Evolutionary conservation across 2,113 vertebrate genomes (phyloP).

Genomic region (Labrus mixtus): DNA sequence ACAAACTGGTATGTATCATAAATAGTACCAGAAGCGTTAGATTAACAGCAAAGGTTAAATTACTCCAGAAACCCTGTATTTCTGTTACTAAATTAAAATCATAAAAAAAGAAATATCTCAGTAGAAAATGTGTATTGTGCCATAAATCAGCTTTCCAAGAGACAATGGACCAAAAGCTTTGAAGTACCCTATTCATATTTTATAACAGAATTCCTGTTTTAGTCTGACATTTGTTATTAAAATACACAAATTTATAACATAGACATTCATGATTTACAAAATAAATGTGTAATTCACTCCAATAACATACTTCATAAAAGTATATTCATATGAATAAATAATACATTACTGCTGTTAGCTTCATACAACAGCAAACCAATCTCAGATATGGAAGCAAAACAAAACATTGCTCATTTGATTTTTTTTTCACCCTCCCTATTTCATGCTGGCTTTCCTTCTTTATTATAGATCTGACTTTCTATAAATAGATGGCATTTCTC

Average conservation of each 20-base stretch:
- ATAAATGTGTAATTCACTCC: constrained; percentile 74
- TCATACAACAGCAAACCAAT: constrained; percentile 66
- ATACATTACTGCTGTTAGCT: constrained; percentile 69
- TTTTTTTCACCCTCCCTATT: constrained; percentile 22
- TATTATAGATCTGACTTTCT: constrained; percentile 57
- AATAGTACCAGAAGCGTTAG: constrained; percentile 62
- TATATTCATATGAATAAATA: constrained; percentile 81
- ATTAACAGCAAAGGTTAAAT: constrained; percentile 56
- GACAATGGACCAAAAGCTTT: constrained; percentile 65
- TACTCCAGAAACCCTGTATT: constrained; percentile 49
- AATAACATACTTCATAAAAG: constrained; percentile 66
- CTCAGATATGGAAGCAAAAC: constrained; percentile 51
- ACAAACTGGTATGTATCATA: constrained; percentile 59
- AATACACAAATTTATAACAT: constrained; percentile 81
- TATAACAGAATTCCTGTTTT: constrained; percentile 69
- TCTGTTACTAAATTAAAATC: constrained; percentile 47
- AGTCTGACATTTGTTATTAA: constrained; percentile 81
- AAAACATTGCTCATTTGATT: constrained; percentile 37
- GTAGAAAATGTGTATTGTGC: constrained; percentile 79
- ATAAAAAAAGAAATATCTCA: constrained; percentile 36
- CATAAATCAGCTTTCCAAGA: constrained; percentile 73
- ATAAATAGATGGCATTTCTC: constrained; percentile 72
- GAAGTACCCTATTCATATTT: constrained; percentile 66
- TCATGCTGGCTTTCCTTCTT: constrained; percentile 70
- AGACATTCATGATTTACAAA: constrained; percentile 84